Evolutionary conservation across 1,140 invertebrate species (phyloP).

Genomic region (Bombus soroeensis): DNA sequence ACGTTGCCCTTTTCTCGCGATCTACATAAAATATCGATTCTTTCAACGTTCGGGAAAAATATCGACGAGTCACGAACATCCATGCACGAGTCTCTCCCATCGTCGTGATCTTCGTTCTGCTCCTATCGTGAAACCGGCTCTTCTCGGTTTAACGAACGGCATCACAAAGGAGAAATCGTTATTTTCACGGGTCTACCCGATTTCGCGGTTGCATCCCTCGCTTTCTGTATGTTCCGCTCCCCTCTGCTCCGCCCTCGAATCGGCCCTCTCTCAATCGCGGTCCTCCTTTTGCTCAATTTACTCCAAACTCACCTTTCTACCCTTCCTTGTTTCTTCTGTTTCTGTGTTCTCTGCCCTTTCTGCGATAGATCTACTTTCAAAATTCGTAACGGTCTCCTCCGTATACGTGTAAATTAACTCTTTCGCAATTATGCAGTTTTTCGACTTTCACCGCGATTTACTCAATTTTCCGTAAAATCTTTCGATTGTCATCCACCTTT

Average conservation of each 20-base stretch:
- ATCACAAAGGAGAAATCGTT: conserved; percentile 75
- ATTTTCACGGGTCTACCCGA: conserved; percentile 75
- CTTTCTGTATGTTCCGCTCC: conserved; percentile 39
- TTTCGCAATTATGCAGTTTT: not conserved
- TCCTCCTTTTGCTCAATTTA: conserved; percentile 39
- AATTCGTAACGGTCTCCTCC: not conserved
- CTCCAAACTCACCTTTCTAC: not conserved
- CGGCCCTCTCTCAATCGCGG: conserved; percentile 27
- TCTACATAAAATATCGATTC: conserved; percentile 79
- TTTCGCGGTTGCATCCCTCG: conserved; percentile 75
- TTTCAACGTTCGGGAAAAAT: conserved; percentile 64
- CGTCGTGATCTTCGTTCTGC: not conserved
- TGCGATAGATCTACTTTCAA: not conserved
- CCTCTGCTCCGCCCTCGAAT: conserved; percentile 43
- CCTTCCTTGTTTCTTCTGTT: not conserved
- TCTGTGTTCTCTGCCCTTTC: not conserved
- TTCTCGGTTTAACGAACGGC: conserved; percentile 67
- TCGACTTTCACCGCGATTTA: no score
- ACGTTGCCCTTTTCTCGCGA: conserved; percentile 69
- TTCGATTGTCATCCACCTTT: no score
- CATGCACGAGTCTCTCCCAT: conserved; percentile 27
- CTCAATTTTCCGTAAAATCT: no score
- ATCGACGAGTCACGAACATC: conserved; percentile 73
- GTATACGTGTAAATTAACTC: not conserved
- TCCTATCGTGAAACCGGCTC: conserved; percentile 48